Percentiles rank a stretch among this genome's conserved stretches.
phyloP scores from a whole-genome alignment of 2,797 vertebrate genomes.

The Tenualosa ilisha region DNA sequence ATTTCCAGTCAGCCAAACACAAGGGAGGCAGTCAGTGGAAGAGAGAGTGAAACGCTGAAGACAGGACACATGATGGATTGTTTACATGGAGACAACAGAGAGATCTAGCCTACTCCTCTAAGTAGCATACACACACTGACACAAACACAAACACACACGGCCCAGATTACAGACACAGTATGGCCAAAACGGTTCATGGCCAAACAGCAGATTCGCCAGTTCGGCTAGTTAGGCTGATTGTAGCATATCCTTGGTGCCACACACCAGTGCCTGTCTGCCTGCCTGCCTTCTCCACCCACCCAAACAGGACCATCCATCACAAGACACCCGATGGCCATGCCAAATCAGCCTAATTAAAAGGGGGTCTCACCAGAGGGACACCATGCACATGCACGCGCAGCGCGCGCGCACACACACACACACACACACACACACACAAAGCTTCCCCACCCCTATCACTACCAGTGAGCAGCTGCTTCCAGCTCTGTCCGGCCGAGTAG shows the following conservation, averaged over 20 bases:
- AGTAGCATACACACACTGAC: no score
- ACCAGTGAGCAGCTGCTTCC: slow-evolving; percentile 11
- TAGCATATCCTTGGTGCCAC: not conserved
- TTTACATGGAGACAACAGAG: not conserved
- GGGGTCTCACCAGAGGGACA: slow-evolving; percentile 23
- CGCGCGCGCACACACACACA: not conserved
- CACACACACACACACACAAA: not conserved
- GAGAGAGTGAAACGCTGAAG: not conserved
- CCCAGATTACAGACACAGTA: not conserved
- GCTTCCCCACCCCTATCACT: not conserved
- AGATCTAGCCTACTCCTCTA: no score
- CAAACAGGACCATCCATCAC: slow-evolving; percentile 23
- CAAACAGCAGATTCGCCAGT: not conserved
- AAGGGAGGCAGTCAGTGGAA: not conserved
- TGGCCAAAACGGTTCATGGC: not conserved
- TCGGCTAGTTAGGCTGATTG: not conserved
- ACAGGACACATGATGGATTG: not conserved
- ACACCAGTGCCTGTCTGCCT: not conserved
- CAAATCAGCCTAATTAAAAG: slow-evolving; percentile 53
- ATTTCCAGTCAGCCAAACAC: not conserved
- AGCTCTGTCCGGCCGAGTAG: not conserved
- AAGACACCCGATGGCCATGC: slow-evolving; percentile 32
- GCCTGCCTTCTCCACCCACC: not conserved
- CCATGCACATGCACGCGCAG: slow-evolving; percentile 38
- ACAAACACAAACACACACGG: not conserved